A percentile compares a stretch with the other conserved stretches of the same genome.
These are phyloP conservation scores for Meandrusa payeni DNA, from an alignment of 2,888 invertebrate genomes.

Conservation along the genomic window DNA sequence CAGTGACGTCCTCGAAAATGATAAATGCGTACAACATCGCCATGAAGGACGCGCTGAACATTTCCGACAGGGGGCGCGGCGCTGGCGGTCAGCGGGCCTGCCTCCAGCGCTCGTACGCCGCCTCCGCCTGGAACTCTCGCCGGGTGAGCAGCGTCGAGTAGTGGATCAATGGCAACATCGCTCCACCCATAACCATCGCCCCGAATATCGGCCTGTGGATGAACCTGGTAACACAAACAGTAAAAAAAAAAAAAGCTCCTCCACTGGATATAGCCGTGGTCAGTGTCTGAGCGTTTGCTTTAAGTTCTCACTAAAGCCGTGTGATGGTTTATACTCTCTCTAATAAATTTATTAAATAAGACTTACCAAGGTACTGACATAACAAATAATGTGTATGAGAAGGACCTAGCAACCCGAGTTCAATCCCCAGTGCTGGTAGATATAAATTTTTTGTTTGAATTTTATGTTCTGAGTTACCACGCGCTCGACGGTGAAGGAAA, in stretches of 20 bases:
- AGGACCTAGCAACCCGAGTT: too few relatives aligned
- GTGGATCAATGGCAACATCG: slow-evolving; percentile 56
- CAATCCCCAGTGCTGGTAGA: too few relatives aligned
- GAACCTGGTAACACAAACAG: slow-evolving; percentile 44
- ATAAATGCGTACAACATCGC: slow-evolving; percentile 27
- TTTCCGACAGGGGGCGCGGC: neutral
- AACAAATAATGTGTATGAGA: slow-evolving; percentile 65
- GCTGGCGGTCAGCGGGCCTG: slow-evolving; percentile 40
- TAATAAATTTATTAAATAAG: too few relatives aligned
- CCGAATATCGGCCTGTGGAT: slow-evolving; percentile 64
- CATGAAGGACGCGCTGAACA: slow-evolving; percentile 25
- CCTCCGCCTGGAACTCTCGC: slow-evolving; percentile 37
- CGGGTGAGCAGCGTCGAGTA: slow-evolving; percentile 60
- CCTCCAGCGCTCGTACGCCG: slow-evolving; percentile 37
- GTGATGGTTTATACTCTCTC: too few relatives aligned
- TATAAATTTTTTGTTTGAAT: too few relatives aligned
- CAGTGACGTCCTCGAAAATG: slow-evolving; percentile 17
- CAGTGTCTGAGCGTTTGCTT: too few relatives aligned
- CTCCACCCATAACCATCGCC: slow-evolving; percentile 49
- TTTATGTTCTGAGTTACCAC: too few relatives aligned
- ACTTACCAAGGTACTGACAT: slow-evolving; percentile 71
- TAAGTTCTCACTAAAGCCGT: too few relatives aligned
- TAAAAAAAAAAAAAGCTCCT: too few relatives aligned
- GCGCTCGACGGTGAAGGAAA: too few relatives aligned
- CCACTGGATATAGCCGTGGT: too few relatives aligned